Evolutionary conservation across 2,113 vertebrate genomes (phyloP).

Genomic region (Herpailurus yagouaroundi): DNA sequence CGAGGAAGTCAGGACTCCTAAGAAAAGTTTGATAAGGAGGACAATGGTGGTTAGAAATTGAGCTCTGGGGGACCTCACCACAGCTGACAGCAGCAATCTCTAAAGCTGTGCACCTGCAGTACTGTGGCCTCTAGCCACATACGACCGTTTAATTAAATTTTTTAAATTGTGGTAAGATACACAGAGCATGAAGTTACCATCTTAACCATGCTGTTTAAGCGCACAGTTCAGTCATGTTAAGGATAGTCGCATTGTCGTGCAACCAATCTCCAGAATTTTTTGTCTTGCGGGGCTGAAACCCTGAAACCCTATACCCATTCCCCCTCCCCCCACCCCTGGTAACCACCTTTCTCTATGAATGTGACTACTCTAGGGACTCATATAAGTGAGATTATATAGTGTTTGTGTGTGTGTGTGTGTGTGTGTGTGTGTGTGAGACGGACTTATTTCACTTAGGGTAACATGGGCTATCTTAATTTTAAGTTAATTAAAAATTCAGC

Average conservation of each 20-base stretch:
- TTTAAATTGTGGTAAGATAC: background rate
- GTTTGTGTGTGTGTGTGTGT: background rate
- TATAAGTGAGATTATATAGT: background rate
- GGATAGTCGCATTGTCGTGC: background rate
- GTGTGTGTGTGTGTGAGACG: background rate
- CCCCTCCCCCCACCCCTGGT: background rate
- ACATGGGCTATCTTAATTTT: background rate
- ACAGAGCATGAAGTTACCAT: background rate
- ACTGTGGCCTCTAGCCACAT: background rate
- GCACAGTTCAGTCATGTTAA: background rate
- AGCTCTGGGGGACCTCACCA: background rate
- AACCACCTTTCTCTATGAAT: background rate
- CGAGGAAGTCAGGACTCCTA: background rate
- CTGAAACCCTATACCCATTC: background rate
- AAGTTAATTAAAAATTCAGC: background rate
- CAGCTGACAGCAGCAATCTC: background rate
- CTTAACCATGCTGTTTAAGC: background rate
- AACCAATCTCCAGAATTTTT: background rate
- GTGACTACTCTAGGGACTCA: background rate
- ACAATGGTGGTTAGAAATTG: background rate
- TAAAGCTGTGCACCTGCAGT: background rate
- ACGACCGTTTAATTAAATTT: background rate
- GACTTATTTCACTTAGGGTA: background rate
- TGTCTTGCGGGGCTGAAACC: background rate
- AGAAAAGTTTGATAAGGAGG: background rate